Evolutionary conservation across 2,797 vertebrate genomes (phyloP), one percentile per base, ranked within the genome.

Genomic region (Fringilla coelebs): DNA sequence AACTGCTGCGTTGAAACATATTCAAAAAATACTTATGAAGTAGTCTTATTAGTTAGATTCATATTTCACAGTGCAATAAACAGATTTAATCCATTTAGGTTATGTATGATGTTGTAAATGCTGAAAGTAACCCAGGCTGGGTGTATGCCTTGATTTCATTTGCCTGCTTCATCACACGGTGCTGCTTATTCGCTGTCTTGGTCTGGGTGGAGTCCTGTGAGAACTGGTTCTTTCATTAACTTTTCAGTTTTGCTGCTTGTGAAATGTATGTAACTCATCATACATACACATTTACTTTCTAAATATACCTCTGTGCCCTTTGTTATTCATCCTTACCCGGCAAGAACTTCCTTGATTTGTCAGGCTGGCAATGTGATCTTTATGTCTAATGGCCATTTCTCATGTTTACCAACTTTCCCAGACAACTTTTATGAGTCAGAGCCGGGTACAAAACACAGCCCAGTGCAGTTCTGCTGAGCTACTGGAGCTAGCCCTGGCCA

Each of bases 201-300:
- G 6, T 18, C 60, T 54, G 85, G 91, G 95, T 80, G 93, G 93
- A 84, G 89, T 32, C 87, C 54, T 61, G 14, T 36, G 32, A 79
- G 90, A 96, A 93, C 93, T 75, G 88, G 76, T 89, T 97, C 62
- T 82, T 93, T 90, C 70, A 86, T 71, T 48, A 77, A 55, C 62
- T 93, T 93, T 51, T 92, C 49, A 31, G 63, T 63, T 83, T 51
- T 94, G 55, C 78, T 84, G 82, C 83, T 83, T 94, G 36, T 87
- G 79, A 88, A 95, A 63, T 83, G 36, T 17, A 29, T 36, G 41
- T 62, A 81, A 61, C 80, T 90, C 91, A 67, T 77, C 83, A 88
- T 65, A 49, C 38, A 43, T 25, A 78, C 6, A 16, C 67, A 77
- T 84, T 93, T 91, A 54, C 83, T 90, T 96, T 94, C 87, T 96